Percentiles rank a stretch among this genome's conserved stretches.
Evolutionary conservation across 1,140 invertebrate species (phyloP).

Genomic region (Drosophila ohnishii): DNA sequence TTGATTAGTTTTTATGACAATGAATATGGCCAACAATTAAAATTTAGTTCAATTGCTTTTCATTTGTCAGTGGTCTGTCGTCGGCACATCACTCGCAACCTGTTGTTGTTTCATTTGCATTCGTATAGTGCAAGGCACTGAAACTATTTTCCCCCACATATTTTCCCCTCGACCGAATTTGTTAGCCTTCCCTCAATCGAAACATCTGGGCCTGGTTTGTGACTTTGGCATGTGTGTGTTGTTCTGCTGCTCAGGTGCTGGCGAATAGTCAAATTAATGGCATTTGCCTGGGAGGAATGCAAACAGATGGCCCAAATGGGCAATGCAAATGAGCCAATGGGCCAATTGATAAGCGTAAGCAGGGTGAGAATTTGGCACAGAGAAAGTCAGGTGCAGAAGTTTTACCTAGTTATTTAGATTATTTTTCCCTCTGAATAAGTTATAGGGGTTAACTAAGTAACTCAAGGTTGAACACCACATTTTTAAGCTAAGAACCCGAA

Average conservation of each 20-base stretch:
- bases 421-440: too few species aligned
- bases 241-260: slow-evolving; percentile 19
- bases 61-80: slow-evolving; percentile 52
- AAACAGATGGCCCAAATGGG: slow-evolving; percentile 22
- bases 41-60: slow-evolving; percentile 71
- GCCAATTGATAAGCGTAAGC: slow-evolving; percentile 20
- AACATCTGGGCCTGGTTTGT: slow-evolving; percentile 34
- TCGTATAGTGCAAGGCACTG: background rate
- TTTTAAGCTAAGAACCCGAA: too few species aligned
- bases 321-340: slow-evolving; percentile 20
- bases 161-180: slow-evolving; percentile 5
- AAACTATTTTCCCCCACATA: slow-evolving; percentile 6
- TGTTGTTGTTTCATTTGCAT: slow-evolving; percentile 41
- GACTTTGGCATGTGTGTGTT: slow-evolving; percentile 10
- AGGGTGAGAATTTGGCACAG: slow-evolving; percentile 8
- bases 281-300: slow-evolving; percentile 22
- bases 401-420: too few species aligned
- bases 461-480: too few species aligned
- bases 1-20: slow-evolving; percentile 52
- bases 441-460: too few species aligned
- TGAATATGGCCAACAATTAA: slow-evolving; percentile 76
- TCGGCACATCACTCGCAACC: slow-evolving; percentile 47
- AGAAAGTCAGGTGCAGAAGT: slow-evolving; percentile 14
- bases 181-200: slow-evolving; percentile 4
- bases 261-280: slow-evolving; percentile 18